A percentile compares a stretch with the other conserved stretches of the same genome.
These are phyloP conservation scores for Butorides virescens DNA, from an alignment of 2,113 vertebrate species.

Conservation along the genomic window DNA sequence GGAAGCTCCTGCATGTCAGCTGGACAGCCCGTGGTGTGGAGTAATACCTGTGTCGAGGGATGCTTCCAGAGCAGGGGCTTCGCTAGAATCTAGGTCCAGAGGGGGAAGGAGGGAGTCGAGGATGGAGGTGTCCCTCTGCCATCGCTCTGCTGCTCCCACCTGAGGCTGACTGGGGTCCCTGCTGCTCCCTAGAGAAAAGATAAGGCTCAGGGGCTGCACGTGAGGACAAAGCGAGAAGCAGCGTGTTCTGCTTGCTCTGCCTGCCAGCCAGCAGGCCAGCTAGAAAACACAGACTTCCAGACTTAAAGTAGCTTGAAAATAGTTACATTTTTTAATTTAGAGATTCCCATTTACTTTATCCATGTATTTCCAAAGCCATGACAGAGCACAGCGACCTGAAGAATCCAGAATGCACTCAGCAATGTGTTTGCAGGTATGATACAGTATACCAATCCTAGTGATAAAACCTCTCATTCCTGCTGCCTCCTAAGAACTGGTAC, in stretches of 20 bases:
- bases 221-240: not conserved
- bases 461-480: not conserved
- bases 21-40: not conserved
- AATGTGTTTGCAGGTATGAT: not conserved
- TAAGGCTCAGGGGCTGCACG: not conserved
- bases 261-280: not conserved
- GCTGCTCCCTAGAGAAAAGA: slow-evolving; percentile 45
- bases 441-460: not conserved
- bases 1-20: not conserved
- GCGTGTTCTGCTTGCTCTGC: not conserved
- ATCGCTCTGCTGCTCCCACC: slow-evolving; percentile 40
- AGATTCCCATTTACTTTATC: not conserved
- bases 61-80: slow-evolving; percentile 2
- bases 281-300: not conserved
- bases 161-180: slow-evolving; percentile 25
- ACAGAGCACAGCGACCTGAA: not conserved
- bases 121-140: slow-evolving; percentile 13
- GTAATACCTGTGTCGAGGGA: not conserved
- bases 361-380: not conserved
- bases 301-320: not conserved
- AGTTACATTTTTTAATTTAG: not conserved
- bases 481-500: not conserved
- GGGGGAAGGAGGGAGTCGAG: not conserved
- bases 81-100: not conserved
- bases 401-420: not conserved